Evolutionary conservation across 2,113 vertebrate species (phyloP).

Genomic region (Dicentrarchus labrax): DNA sequence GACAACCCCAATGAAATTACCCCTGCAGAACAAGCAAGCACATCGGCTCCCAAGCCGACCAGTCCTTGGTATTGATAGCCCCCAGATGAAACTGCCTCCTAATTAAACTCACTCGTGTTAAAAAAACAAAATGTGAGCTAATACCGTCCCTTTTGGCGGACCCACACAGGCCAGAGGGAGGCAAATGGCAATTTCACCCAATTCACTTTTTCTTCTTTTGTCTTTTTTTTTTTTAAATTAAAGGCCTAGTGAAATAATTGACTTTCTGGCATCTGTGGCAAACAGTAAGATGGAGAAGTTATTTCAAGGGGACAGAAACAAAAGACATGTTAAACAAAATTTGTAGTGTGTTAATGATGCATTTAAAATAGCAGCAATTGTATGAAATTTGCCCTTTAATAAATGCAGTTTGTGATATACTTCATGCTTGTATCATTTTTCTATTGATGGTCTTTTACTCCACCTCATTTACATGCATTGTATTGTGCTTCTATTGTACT

Average conservation of each 20-base stretch:
- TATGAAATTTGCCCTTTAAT: neutral
- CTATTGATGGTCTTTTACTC: neutral
- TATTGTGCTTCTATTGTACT: neutral
- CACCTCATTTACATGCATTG: neutral
- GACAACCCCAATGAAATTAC: constrained; percentile 68
- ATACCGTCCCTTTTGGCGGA: constrained; percentile 35
- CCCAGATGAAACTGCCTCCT: constrained; percentile 67
- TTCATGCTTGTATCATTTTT: constrained; percentile 4
- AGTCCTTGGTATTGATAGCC: constrained; percentile 44
- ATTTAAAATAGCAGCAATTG: constrained; percentile 38
- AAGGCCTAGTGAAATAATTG: constrained; percentile 56
- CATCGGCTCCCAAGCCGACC: constrained; percentile 27
- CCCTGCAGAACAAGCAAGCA: constrained; percentile 50
- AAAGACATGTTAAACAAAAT: constrained; percentile 17
- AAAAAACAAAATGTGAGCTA: constrained; percentile 54
- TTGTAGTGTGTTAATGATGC: constrained; percentile 49
- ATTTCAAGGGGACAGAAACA: constrained; percentile 38
- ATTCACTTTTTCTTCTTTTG: constrained; percentile 16
- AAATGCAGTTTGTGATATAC: neutral
- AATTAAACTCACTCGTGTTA: constrained; percentile 78
- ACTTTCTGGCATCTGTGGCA: constrained; percentile 55
- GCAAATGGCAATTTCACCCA: constrained; percentile 58
- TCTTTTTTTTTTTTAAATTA: constrained; percentile 53
- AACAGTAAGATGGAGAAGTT: constrained; percentile 24
- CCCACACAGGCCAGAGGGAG: constrained; percentile 20